phyloP scores from a whole-genome alignment of 2,797 vertebrate species.

The Toxotes lorentzi region DNA sequence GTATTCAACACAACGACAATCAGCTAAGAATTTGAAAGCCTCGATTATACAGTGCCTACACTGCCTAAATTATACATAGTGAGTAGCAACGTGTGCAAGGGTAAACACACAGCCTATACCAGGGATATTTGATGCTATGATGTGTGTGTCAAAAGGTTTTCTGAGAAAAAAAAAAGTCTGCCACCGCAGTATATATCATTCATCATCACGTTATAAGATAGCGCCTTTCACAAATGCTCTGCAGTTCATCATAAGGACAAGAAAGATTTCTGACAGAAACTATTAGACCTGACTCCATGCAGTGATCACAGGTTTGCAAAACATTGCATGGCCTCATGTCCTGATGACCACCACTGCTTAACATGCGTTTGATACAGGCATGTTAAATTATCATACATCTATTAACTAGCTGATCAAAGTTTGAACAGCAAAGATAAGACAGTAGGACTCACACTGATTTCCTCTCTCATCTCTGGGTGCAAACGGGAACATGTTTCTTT shows the following conservation, averaged over 20 bases:
- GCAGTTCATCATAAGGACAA: constrained; percentile 9
- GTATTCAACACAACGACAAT: constrained; percentile 22
- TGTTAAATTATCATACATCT: constrained; percentile 46
- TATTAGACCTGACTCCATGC: constrained; percentile 16
- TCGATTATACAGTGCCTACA: constrained; percentile 8
- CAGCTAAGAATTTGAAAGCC: constrained; percentile 24
- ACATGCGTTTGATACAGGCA: constrained; percentile 46
- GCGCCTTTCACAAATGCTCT: not conserved
- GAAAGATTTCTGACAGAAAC: constrained; percentile 16
- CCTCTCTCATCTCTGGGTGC: constrained; percentile 37
- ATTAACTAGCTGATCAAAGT: constrained; percentile 57
- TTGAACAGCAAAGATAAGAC: constrained; percentile 37
- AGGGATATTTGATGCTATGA: not conserved
- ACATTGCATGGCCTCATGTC: constrained; percentile 27
- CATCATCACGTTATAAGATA: not conserved
- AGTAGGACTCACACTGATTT: constrained; percentile 38
- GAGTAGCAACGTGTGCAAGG: constrained; percentile 1
- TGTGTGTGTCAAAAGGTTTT: not conserved
- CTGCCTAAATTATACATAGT: not conserved
- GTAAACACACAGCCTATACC: not conserved
- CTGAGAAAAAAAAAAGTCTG: constrained; percentile 15
- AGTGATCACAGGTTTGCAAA: constrained; percentile 47
- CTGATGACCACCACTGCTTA: constrained; percentile 21
- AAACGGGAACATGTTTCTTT: constrained; percentile 45
- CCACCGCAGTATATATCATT: not conserved